Percentiles rank a stretch among this genome's conserved stretches.
Conservation (phyloP, 2,888 invertebrate genomes). For the Drosophila neonasuta region DNA sequence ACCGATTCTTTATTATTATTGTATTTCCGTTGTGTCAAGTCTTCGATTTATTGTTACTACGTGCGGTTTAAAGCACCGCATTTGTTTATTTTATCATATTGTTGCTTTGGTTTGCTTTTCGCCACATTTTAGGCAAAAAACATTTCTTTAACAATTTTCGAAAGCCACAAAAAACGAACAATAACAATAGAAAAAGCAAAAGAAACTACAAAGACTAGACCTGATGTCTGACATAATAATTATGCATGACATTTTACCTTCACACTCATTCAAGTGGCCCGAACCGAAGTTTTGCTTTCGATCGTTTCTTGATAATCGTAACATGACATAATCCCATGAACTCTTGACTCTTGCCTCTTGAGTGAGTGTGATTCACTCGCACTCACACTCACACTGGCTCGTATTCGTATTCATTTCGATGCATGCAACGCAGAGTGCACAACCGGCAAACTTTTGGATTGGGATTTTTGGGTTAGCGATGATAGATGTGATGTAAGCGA, state of each 20-base stretch:
- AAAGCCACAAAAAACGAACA: slow-evolving; percentile 49
- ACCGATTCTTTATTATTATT: not conserved
- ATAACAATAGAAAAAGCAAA: slow-evolving; percentile 20
- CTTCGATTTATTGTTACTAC: slow-evolving; percentile 33
- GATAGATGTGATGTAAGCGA: slow-evolving; percentile 57
- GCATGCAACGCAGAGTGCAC: slow-evolving; percentile 45
- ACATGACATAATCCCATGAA: slow-evolving; percentile 63
- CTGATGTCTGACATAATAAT: slow-evolving; percentile 71
- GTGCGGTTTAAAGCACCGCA: slow-evolving; percentile 19
- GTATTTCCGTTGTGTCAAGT: slow-evolving; percentile 5
- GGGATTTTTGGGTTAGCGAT: slow-evolving; percentile 60
- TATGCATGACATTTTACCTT: slow-evolving; percentile 64
- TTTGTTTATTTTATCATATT: slow-evolving; percentile 12
- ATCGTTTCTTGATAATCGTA: slow-evolving; percentile 19
- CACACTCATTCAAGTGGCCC: slow-evolving; percentile 54
- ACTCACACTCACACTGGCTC: not conserved
- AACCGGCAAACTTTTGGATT: slow-evolving; percentile 45
- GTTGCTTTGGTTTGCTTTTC: slow-evolving; percentile 30
- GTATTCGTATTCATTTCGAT: slow-evolving; percentile 2
- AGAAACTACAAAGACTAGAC: slow-evolving; percentile 23
- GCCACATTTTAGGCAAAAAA: slow-evolving; percentile 32
- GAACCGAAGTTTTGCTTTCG: slow-evolving; percentile 33
- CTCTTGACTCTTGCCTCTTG: slow-evolving; percentile 21
- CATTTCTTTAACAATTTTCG: slow-evolving; percentile 56
- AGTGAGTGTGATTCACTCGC: slow-evolving; percentile 5